Evolutionary conservation across 2,113 vertebrate species (phyloP), one percentile per base, ranked within the genome.

Genomic region (Pogonocichla stellata): DNA sequence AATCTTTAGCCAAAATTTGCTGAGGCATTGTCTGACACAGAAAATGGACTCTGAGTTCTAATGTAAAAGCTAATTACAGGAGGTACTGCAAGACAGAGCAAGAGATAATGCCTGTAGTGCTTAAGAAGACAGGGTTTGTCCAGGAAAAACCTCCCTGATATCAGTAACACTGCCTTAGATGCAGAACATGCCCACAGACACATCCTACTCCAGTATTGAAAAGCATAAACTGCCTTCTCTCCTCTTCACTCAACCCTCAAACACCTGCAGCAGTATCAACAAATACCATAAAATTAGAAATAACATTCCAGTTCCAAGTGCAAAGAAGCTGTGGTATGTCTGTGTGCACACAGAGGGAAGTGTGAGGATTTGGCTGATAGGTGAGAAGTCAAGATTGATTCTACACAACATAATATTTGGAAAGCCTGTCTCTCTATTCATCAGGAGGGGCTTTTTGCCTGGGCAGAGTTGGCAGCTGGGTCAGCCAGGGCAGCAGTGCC

Each of bases 51-150:
- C 28, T 25, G 17, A 90, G 64, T 57, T 67, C 47, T 42, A 72
- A 70, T 34, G 56, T 23, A 79, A 87, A 94, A 88, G 36, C 77
- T 88, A 93, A 90, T 92, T 88, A 88, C n/a, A 74, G 57, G 65
- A 92, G 31, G 43, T 65, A 57, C 23, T 67, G 86, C 19, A 64
- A 86, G 60, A 62, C 38, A 80, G 26, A 13, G n/a, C 71, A 71
- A 61, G 82, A 81, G 40, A 67, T 64, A 10, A 60, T 69, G 54
- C 36, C 45, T 50, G 8, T 33, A 73, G 26, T 51, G n/a, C 10
- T 57, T 53, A 81, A 80, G 50, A 80, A 34, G 33, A 29, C 19
- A 60, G 45, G 3, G 8, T 53, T 24, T 84, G 42, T 64, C 50
- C 33, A 50, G 19, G 1, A 60, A 62, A 34, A 34, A 80, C 13